Evolutionary conservation across 2,113 vertebrate genomes (phyloP).

Genomic region (Myiozetetes cayanensis): DNA sequence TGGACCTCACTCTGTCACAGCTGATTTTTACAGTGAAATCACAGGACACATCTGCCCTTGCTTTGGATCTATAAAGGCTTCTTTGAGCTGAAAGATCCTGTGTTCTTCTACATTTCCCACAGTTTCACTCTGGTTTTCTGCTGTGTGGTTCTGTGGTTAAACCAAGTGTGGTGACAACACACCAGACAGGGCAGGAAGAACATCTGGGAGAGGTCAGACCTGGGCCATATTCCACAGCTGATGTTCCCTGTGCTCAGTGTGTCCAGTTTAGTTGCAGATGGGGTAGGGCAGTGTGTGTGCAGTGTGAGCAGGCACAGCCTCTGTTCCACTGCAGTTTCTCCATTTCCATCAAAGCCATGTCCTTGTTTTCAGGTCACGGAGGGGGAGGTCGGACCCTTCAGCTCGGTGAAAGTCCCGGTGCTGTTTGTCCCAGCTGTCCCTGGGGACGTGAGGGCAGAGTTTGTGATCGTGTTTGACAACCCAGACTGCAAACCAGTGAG

Average conservation of each 20-base stretch:
- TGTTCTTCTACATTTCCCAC: background rate
- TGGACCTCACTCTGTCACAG: background rate
- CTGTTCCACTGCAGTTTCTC: background rate
- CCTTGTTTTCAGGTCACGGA: conserved; percentile 71
- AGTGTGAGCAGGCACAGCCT: background rate
- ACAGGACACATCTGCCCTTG: background rate
- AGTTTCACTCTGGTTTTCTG: background rate
- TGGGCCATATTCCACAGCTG: background rate
- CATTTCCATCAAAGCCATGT: background rate
- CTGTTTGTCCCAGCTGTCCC: conserved; percentile 83
- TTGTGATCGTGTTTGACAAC: conserved; percentile 82
- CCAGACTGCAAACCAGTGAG: conserved; percentile 79
- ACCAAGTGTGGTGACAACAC: background rate
- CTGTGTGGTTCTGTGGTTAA: background rate
- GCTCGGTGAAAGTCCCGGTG: conserved; percentile 80
- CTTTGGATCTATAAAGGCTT: background rate
- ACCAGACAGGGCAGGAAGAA: background rate
- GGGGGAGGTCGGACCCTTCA: conserved; percentile 83
- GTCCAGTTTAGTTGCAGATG: background rate
- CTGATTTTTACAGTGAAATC: background rate
- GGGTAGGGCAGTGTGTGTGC: background rate
- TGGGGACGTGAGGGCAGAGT: conserved; percentile 71
- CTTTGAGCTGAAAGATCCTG: background rate
- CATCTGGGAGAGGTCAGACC: background rate
- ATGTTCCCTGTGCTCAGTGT: background rate